These are phyloP conservation scores for Xylophagus ater DNA, from an alignment of 2,888 invertebrate species.

Conservation along the genomic window DNA sequence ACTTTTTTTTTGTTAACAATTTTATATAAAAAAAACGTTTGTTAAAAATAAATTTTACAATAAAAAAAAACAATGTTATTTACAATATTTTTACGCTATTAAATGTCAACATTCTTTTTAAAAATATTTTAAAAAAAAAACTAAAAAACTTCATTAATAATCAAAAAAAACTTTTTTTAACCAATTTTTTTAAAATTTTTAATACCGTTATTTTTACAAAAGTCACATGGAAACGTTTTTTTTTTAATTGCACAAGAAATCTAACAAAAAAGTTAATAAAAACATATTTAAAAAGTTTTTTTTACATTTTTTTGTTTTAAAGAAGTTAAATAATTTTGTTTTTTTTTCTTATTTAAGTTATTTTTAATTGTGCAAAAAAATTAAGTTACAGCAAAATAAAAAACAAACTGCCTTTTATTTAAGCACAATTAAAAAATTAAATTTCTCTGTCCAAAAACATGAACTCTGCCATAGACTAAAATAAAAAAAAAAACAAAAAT, in stretches of 20 bases:
- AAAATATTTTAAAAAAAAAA: conserved; percentile 10
- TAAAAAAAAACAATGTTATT: conserved; percentile 3
- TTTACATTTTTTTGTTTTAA: conserved; percentile 6
- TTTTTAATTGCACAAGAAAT: conserved; percentile 2
- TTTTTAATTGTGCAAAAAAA: no score
- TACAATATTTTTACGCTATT: conserved; percentile 7
- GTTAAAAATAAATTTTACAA: conserved; percentile 1
- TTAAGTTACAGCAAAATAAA: no score
- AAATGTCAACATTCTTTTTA: neutral
- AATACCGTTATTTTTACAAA: no score
- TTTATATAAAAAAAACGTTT: conserved; percentile 7
- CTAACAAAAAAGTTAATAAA: no score
- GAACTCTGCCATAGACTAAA: neutral
- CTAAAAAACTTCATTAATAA: neutral
- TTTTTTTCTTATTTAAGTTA: no score
- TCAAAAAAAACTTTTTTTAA: no score
- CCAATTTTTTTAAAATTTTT: no score
- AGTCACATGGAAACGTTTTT: no score
- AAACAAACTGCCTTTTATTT: conserved; percentile 4
- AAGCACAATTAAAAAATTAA: neutral
- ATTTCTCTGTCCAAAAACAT: neutral
- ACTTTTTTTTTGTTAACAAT: conserved; percentile 23
- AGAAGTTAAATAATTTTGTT: no score
- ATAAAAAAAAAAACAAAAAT: neutral
- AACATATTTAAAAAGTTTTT: conserved; percentile 1